Evolutionary conservation across 2,113 vertebrate species (phyloP).

Genomic region (Leucosticte australis): DNA sequence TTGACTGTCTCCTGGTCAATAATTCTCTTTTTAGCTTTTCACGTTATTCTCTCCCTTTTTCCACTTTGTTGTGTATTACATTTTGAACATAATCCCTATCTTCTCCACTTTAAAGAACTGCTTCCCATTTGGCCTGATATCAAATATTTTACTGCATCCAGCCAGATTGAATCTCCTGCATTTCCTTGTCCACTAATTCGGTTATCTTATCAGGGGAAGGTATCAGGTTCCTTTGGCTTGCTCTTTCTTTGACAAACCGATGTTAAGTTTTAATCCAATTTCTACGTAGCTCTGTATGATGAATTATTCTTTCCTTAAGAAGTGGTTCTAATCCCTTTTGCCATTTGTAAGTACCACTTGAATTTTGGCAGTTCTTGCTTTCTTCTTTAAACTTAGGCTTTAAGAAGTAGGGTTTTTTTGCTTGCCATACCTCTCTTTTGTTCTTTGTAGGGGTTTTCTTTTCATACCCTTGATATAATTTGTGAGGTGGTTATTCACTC

Average conservation of each 20-base stretch:
- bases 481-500: neutral
- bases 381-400: neutral
- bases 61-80: neutral
- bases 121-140: neutral
- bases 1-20: neutral
- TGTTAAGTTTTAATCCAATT: neutral
- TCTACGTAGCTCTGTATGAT: neutral
- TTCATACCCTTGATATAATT: neutral
- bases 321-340: neutral
- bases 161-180: neutral
- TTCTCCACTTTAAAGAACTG: neutral
- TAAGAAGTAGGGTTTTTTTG: neutral
- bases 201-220: neutral
- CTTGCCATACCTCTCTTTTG: neutral
- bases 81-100: neutral
- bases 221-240: neutral
- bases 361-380: neutral
- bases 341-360: neutral
- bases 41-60: neutral
- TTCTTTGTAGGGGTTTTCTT: neutral
- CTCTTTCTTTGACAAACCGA: neutral
- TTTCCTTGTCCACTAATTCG: constrained; percentile 23
- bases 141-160: neutral
- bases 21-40: neutral
- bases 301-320: neutral